These are phyloP conservation scores for Papilio helenus DNA, from an alignment of 1,140 invertebrate species.

Conservation along the genomic window DNA sequence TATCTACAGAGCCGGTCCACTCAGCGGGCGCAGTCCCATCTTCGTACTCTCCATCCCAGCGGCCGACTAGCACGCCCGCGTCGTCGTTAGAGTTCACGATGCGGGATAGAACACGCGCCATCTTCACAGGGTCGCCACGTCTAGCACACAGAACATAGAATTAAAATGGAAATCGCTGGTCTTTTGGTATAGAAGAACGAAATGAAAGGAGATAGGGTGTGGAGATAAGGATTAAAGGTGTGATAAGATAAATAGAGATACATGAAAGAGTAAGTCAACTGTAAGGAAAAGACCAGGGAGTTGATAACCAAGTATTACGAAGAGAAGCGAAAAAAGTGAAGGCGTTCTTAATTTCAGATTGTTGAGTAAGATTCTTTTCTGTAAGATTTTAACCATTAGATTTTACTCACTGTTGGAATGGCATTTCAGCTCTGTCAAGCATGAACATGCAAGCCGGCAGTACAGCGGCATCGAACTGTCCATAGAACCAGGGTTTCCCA, in stretches of 20 bases:
- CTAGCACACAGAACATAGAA: slow-evolving; percentile 50
- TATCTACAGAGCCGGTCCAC: slow-evolving; percentile 87
- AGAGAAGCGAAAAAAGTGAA: no score
- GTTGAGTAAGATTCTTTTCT: neutral
- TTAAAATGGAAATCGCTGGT: neutral
- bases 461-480: slow-evolving; percentile 87
- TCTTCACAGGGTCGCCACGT: slow-evolving; percentile 88
- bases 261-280: no score
- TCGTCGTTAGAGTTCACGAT: slow-evolving; percentile 90
- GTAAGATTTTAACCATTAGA: no score
- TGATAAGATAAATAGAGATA: no score
- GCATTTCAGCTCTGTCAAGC: slow-evolving; percentile 84
- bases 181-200: neutral
- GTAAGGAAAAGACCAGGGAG: no score
- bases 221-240: no score
- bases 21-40: slow-evolving; percentile 87
- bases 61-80: slow-evolving; percentile 86
- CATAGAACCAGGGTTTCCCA: slow-evolving; percentile 89
- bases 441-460: slow-evolving; percentile 86
- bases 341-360: no score
- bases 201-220: no score
- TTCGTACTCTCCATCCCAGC: slow-evolving; percentile 89
- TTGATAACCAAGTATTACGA: no score
- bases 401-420: slow-evolving; percentile 78
- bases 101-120: slow-evolving; percentile 88